Conservation (phyloP, 2,113 vertebrate species). For the Platysteira castanea region DNA sequence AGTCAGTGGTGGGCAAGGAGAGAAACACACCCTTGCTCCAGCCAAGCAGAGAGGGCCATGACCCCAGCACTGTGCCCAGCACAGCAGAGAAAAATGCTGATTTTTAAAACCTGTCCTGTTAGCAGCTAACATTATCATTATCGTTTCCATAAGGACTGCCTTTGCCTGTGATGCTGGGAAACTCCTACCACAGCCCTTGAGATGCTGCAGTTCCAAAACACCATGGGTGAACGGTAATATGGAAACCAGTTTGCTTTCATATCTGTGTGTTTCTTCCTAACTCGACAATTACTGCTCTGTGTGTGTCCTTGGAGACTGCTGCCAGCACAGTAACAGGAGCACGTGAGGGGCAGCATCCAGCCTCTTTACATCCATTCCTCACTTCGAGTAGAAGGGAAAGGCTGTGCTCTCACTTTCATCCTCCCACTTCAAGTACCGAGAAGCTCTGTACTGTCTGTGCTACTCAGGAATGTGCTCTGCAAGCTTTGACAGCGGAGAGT, state of each 20-base stretch:
- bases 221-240: background rate
- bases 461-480: background rate
- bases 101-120: background rate
- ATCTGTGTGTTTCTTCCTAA: background rate
- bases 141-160: background rate
- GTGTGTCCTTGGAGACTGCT: background rate
- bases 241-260: background rate
- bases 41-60: background rate
- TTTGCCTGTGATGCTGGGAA: background rate
- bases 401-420: background rate
- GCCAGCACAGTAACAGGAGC: background rate
- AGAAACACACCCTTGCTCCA: background rate
- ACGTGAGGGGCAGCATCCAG: background rate
- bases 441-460: background rate
- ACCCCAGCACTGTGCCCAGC: background rate
- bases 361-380: background rate
- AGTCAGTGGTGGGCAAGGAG: background rate
- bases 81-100: background rate
- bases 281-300: background rate
- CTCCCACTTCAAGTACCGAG: background rate
- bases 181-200: background rate
- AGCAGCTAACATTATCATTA: background rate
- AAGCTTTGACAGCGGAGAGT: background rate
- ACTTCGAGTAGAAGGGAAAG: background rate
- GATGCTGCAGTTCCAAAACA: background rate